Percentiles rank a stretch among this genome's conserved stretches.
phyloP scores from a whole-genome alignment of 2,888 invertebrate genomes.

The Ochlodes sylvanus region DNA sequence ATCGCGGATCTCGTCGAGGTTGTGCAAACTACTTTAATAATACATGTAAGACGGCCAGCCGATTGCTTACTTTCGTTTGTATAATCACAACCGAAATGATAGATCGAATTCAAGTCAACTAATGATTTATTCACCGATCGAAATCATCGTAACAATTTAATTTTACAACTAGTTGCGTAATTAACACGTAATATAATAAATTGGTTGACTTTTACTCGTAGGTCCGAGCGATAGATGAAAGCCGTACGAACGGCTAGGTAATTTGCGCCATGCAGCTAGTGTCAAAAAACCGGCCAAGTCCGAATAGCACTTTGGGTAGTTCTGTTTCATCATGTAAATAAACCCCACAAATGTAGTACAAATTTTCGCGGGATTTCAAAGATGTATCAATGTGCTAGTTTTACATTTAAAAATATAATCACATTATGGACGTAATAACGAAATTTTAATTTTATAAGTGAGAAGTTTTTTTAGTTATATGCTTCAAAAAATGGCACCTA shows the following conservation, averaged over 20 bases:
- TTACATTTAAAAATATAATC: too few species aligned
- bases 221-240: slow-evolving; percentile 21
- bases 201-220: slow-evolving; percentile 21
- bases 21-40: slow-evolving; percentile 52
- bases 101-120: slow-evolving; percentile 35
- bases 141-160: slow-evolving; percentile 20
- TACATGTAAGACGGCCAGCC: slow-evolving; percentile 55
- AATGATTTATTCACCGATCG: slow-evolving; percentile 32
- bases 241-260: slow-evolving; percentile 1
- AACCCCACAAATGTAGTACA: too few species aligned
- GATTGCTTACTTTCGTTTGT: slow-evolving; percentile 60
- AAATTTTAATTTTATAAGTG: too few species aligned
- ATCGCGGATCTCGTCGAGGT: slow-evolving; percentile 30
- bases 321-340: neutral
- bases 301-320: neutral
- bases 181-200: slow-evolving; percentile 27
- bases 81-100: slow-evolving; percentile 53
- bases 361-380: too few species aligned
- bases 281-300: neutral
- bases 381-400: too few species aligned
- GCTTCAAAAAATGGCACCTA: too few species aligned
- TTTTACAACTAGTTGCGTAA: slow-evolving; percentile 25
- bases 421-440: too few species aligned
- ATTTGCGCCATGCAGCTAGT: slow-evolving; percentile 9
- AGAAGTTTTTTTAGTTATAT: too few species aligned